These are phyloP conservation scores for Synanthedon andrenaeformis DNA, from an alignment of 2,888 invertebrate genomes.

Conservation along the genomic window DNA sequence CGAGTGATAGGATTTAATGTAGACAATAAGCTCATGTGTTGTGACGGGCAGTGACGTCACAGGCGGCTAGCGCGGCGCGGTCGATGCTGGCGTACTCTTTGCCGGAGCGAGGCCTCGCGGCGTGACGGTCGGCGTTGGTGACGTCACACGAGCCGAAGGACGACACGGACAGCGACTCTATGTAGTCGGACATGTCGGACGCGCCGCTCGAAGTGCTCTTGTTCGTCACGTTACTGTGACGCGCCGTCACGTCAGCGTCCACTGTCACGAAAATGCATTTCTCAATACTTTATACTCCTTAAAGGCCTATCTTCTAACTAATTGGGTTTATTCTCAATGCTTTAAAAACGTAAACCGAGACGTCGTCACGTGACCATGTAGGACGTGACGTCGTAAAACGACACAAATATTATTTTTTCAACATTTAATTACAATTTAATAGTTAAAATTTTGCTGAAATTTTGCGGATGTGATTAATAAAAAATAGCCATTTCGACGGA, in stretches of 20 bases:
- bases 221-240: slow-evolving; percentile 70
- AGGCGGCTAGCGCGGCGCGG: slow-evolving; percentile 35
- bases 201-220: slow-evolving; percentile 77
- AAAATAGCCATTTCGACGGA: too few species aligned
- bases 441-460: too few species aligned
- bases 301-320: too few species aligned
- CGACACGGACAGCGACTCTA: slow-evolving; percentile 78
- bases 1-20: too few species aligned
- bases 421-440: too few species aligned
- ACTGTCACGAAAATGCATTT: slow-evolving; percentile 22
- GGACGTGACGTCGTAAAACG: too few species aligned
- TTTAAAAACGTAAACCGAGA: too few species aligned
- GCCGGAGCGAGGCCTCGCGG: slow-evolving; percentile 53
- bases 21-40: too few species aligned
- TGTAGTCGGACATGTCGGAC: slow-evolving; percentile 81
- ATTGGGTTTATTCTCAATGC: too few species aligned
- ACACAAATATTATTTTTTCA: too few species aligned
- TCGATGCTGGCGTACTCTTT: slow-evolving; percentile 58
- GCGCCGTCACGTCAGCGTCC: slow-evolving; percentile 57
- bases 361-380: too few species aligned
- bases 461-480: too few species aligned
- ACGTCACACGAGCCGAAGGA: slow-evolving; percentile 76
- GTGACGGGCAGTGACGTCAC: slow-evolving; percentile 9
- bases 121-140: slow-evolving; percentile 57
- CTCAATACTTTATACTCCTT: background rate